These are phyloP conservation scores for Trypoxylus dichotomus DNA, from an alignment of 1,140 invertebrate species.

Conservation along the genomic window DNA sequence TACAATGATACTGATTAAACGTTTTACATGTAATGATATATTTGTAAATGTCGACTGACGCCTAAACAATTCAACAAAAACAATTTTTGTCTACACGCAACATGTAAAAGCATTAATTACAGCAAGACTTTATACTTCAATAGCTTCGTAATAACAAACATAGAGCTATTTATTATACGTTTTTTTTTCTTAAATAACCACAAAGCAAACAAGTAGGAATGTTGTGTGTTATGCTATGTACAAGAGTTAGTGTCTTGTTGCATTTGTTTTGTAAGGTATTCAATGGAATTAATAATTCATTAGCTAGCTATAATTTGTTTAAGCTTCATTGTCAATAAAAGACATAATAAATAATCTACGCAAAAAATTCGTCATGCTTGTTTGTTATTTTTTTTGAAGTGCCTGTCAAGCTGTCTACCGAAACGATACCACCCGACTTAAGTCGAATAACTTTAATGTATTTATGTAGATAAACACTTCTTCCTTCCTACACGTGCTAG, in stretches of 20 bases:
- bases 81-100: constrained; percentile 5
- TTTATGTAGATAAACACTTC: too few relatives aligned
- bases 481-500: too few relatives aligned
- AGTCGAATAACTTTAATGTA: too few relatives aligned
- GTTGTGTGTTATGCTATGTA: not conserved
- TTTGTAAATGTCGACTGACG: constrained; percentile 16
- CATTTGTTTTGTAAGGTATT: not conserved
- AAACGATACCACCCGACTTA: too few relatives aligned
- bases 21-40: not conserved
- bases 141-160: constrained; percentile 11
- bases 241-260: not conserved
- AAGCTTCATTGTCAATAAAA: not conserved
- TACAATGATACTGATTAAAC: constrained; percentile 1
- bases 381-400: too few relatives aligned
- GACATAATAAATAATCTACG: not conserved
- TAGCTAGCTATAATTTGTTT: not conserved
- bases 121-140: constrained; percentile 3
- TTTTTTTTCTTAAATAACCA: not conserved
- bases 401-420: too few relatives aligned
- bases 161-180: not conserved
- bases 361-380: too few relatives aligned
- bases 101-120: constrained; percentile 8
- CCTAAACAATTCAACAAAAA: constrained; percentile 18
- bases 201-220: not conserved
- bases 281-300: not conserved